Base-by-base conservation (phyloP, 2,113 vertebrate genomes). In the Psephotus haematonotus region DNA sequence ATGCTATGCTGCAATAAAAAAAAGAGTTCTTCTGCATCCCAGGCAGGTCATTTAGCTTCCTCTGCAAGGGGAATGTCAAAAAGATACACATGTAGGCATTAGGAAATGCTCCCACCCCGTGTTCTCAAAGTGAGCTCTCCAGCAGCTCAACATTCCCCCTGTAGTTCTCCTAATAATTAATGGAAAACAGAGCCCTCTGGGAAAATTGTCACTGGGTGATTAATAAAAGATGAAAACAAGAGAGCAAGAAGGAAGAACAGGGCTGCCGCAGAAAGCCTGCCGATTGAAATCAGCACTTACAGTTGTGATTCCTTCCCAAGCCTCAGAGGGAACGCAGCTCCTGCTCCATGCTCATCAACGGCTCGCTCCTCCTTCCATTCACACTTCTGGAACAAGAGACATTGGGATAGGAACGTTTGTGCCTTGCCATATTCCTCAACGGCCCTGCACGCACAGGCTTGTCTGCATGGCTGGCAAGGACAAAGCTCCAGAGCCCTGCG, bases 171-270 rank as follows among this genome's bases (percentile, higher is more conserved):
- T 84, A 88, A 96, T 93, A 93, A 96, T 93, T 95, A 95, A 95
- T 92, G 91, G 53, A 33, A 93, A 79, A 52, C 8, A 72, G 59
- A 86, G 27, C 83, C 94, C 76, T 94, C 63, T 86, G 89, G 91
- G 95, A 81, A 93, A 97, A 94, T 59, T 91, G 80, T 92, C 92
- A 93, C 85, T 0, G 2, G 72, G 55, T 97, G 96, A 96, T 97
- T 97, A 97, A 97, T 95, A 91, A 95, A 94, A 94, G 82, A 94
- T 93, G 35, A 92, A 94, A 87, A 86, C 1, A n/a, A 93, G 65
- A 71, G 64, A 84, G 63, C 49, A 74, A 69, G 59, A 71, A 82
- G 52, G 76, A 78, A 49, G 64, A 92, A 81, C 57, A 82, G 50
- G 71, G 64, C 88, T 43, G 28, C 77, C 90, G 65, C 64, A 55